These are phyloP conservation scores for Silvanus unidentatus DNA, from an alignment of 2,888 invertebrate species.

Conservation along the genomic window DNA sequence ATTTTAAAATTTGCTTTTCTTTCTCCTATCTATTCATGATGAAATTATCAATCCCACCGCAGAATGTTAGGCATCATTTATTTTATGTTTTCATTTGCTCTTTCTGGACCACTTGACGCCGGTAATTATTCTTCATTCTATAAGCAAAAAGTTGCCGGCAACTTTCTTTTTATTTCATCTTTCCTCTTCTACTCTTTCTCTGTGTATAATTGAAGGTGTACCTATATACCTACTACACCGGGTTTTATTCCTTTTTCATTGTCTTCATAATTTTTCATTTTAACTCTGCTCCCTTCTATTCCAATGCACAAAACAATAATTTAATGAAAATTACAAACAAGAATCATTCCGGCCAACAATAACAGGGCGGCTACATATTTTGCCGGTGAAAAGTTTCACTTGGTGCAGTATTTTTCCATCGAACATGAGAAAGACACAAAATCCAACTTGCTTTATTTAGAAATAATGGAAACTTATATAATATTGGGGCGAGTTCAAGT, in stretches of 20 bases:
- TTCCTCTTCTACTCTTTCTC: constrained; percentile 22
- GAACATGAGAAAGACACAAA: no score
- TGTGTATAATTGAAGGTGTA: constrained; percentile 39
- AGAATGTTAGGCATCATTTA: constrained; percentile 41
- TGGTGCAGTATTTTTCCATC: constrained; percentile 9
- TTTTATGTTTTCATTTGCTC: constrained; percentile 46
- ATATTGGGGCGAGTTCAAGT: no score
- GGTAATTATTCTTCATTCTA: constrained; percentile 43
- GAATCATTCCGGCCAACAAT: no score
- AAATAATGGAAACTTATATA: no score
- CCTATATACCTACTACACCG: constrained; percentile 42
- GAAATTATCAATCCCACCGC: constrained; percentile 38
- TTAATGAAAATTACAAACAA: constrained; percentile 43
- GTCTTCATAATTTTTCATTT: constrained; percentile 46
- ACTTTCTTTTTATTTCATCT: constrained; percentile 29
- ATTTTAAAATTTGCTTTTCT: constrained; percentile 32
- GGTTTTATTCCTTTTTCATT: constrained; percentile 41
- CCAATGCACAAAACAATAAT: constrained; percentile 30
- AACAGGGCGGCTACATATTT: no score
- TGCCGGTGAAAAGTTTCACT: constrained; percentile 19
- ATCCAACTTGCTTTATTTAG: no score
- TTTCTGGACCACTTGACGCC: constrained; percentile 44
- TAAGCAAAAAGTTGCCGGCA: constrained; percentile 24
- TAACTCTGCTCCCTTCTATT: constrained; percentile 14
- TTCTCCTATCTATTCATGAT: not conserved